phyloP scores from a whole-genome alignment of 2,113 vertebrate species.

The Pseudorasbora parva region DNA sequence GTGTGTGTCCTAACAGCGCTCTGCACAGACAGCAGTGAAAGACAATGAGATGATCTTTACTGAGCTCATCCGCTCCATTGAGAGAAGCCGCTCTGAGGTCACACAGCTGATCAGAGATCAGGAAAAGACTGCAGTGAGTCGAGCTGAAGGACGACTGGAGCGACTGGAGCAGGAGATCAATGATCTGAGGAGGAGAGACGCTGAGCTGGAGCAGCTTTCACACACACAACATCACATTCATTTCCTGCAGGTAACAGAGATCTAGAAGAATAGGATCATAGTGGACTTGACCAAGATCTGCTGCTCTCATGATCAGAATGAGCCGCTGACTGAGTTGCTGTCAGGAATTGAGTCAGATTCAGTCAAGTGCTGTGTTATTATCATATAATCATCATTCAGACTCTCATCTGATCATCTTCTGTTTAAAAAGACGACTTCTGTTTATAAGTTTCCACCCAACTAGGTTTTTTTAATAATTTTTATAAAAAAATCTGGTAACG shows the following conservation, averaged over 20 bases:
- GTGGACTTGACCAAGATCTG: no score
- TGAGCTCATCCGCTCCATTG: conserved; percentile 45
- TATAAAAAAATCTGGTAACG: no score
- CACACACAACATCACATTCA: conserved; percentile 42
- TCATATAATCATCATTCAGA: no score
- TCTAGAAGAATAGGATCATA: not conserved
- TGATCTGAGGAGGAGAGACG: conserved; percentile 48
- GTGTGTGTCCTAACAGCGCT: no score
- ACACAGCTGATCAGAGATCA: conserved; percentile 25
- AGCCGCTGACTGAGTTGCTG: no score
- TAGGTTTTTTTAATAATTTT: no score
- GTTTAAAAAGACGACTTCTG: no score
- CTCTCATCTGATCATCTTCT: no score
- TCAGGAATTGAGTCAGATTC: no score
- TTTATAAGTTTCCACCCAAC: no score
- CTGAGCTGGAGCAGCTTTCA: conserved; percentile 53
- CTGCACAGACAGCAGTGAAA: not conserved
- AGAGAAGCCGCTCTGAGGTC: conserved; percentile 44
- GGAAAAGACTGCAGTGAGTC: conserved; percentile 35
- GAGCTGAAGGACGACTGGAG: conserved; percentile 35
- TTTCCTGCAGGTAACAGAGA: conserved; percentile 42
- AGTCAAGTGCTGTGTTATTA: no score
- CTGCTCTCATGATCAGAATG: no score
- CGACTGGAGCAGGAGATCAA: conserved; percentile 43
- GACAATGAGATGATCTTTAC: conserved; percentile 51